These are phyloP conservation scores for Drosophila rubida DNA, from an alignment of 2,888 invertebrate genomes.

Conservation along the genomic window DNA sequence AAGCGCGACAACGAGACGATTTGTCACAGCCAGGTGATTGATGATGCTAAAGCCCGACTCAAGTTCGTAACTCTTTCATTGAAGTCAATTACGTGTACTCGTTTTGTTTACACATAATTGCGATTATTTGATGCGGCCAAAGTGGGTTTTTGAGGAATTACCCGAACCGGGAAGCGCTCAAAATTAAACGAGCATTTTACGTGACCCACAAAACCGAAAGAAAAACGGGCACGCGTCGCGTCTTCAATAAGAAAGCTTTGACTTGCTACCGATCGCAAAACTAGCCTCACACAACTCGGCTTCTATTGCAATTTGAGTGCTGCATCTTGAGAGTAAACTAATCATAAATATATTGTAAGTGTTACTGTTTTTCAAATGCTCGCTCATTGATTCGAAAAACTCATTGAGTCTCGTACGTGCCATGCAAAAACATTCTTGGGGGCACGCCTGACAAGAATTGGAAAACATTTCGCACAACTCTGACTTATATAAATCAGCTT, in stretches of 20 bases:
- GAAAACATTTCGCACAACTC: not conserved
- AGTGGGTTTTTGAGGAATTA: conserved; percentile 26
- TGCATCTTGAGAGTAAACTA: not conserved
- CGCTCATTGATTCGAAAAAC: not conserved
- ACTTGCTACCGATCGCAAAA: not conserved
- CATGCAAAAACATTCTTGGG: not conserved
- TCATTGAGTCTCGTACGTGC: conserved; percentile 2
- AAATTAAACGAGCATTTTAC: conserved; percentile 17
- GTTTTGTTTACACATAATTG: conserved; percentile 32
- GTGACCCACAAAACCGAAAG: conserved; percentile 19
- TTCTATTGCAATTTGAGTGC: not conserved
- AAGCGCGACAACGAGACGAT: conserved; percentile 17
- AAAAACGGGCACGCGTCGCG: conserved; percentile 27
- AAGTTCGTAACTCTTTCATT: conserved; percentile 29
- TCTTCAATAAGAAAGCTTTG: not conserved
- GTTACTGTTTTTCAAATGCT: not conserved
- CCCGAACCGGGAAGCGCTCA: conserved; percentile 39
- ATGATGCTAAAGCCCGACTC: conserved; percentile 48
- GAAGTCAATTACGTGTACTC: conserved; percentile 31
- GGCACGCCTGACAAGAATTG: conserved; percentile 7
- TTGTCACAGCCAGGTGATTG: conserved; percentile 61
- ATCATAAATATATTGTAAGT: not conserved
- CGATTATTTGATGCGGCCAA: conserved; percentile 6
- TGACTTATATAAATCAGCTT: not conserved
- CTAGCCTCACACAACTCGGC: not conserved